Conservation (phyloP, 2,888 invertebrate genomes). For the Charanyca ferruginea region DNA sequence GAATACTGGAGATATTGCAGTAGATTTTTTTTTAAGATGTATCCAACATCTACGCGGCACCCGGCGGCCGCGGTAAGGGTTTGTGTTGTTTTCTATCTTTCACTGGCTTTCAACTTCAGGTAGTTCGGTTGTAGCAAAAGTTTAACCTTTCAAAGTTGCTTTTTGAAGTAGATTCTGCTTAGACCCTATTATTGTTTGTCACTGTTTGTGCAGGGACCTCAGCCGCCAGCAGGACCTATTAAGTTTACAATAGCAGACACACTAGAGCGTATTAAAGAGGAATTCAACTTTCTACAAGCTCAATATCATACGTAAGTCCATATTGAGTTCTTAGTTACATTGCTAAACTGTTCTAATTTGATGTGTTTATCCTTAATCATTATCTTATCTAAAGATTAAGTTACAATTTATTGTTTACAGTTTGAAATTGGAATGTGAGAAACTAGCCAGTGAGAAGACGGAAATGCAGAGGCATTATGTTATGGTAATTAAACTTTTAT, state of each 20-base stretch:
- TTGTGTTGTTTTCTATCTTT: slow-evolving; percentile 80
- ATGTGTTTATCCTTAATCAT: slow-evolving; percentile 41
- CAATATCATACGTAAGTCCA: slow-evolving; percentile 97
- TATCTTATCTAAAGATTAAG: slow-evolving; percentile 52
- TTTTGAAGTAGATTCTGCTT: slow-evolving; percentile 43
- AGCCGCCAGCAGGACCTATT: slow-evolving; percentile 97
- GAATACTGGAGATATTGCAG: slow-evolving; percentile 63
- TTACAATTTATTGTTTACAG: slow-evolving; percentile 89
- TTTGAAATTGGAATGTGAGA: slow-evolving; percentile 99
- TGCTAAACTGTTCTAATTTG: slow-evolving; percentile 39
- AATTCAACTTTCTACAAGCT: slow-evolving; percentile 98
- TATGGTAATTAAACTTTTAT: slow-evolving; percentile 93
- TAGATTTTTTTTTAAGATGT: slow-evolving; percentile 89
- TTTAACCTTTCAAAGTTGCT: slow-evolving; percentile 29
- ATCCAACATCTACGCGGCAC: slow-evolving; percentile 94
- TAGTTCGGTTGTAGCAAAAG: slow-evolving; percentile 7
- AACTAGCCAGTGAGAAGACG: slow-evolving; percentile 98
- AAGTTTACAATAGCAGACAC: slow-evolving; percentile 98
- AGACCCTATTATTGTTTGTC: slow-evolving; percentile 65
- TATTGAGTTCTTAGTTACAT: slow-evolving; percentile 35
- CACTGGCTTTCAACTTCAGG: slow-evolving; percentile 22
- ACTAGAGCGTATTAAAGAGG: slow-evolving; percentile 98
- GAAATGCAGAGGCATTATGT: slow-evolving; percentile 99
- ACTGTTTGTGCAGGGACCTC: slow-evolving; percentile 92
- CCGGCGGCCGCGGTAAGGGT: slow-evolving; percentile 94